Percentiles rank a stretch among this genome's conserved stretches.
These are phyloP conservation scores for Tribolium castaneum DNA, from an alignment of 1,140 invertebrate species.

Conservation along the genomic window DNA sequence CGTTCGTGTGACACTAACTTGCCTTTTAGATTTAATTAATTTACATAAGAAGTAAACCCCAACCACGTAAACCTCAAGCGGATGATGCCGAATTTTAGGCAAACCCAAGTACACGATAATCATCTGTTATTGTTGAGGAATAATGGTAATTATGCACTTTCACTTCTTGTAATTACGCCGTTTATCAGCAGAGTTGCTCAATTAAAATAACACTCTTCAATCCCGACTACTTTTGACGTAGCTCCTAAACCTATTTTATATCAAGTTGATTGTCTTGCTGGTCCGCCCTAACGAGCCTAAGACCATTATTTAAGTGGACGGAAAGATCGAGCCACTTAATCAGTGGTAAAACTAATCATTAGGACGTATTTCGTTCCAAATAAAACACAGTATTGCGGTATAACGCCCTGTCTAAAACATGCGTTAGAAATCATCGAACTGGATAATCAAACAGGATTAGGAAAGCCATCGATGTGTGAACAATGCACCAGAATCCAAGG, in stretches of 20 bases:
- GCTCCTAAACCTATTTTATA: neutral
- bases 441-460: neutral
- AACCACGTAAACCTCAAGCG: neutral
- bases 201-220: neutral
- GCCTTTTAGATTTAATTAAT: neutral
- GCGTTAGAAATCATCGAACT: neutral
- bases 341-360: neutral
- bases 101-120: neutral
- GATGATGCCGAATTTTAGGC: neutral
- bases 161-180: no score
- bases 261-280: neutral
- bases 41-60: neutral
- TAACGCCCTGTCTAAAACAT: neutral
- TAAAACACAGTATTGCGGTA: neutral
- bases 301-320: neutral
- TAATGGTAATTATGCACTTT: neutral
- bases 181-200: neutral
- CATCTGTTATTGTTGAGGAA: neutral
- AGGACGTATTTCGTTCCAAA: no score
- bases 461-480: neutral
- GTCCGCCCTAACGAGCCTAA: neutral
- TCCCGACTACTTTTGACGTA: neutral
- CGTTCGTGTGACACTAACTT: neutral
- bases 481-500: neutral
- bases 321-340: neutral